Evolutionary conservation across 2,113 vertebrate species (phyloP).

Genomic region (Hydropotes inermis): DNA sequence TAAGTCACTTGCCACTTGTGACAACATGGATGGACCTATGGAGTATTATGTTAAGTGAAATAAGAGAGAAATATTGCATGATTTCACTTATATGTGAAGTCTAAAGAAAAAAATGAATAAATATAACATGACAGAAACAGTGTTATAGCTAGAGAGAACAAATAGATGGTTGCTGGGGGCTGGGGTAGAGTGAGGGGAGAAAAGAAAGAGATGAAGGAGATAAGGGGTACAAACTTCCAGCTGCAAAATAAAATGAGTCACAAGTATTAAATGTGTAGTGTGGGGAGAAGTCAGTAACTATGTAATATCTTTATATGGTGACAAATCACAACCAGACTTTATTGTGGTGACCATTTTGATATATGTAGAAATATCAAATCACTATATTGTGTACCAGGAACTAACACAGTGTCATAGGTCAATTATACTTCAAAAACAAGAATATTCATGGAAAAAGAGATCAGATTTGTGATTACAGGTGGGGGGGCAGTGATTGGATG

Average conservation of each 20-base stretch:
- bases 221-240: not conserved
- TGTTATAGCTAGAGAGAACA: not conserved
- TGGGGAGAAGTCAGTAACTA: not conserved
- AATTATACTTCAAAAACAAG: not conserved
- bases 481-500: rapidly evolving
- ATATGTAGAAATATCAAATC: not conserved
- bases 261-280: not conserved
- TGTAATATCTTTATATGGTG: not conserved
- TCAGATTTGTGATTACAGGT: not conserved
- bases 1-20: not conserved
- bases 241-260: not conserved
- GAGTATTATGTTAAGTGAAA: not conserved
- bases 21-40: not conserved
- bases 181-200: not conserved
- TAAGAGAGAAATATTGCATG: not conserved
- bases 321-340: not conserved
- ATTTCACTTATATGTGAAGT: not conserved
- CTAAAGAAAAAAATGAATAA: not conserved
- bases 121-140: not conserved
- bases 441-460: not conserved
- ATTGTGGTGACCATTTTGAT: not conserved
- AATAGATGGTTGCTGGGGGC: not conserved
- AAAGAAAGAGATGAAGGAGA: not conserved
- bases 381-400: not conserved
- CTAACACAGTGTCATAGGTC: not conserved